Base-by-base conservation (phyloP, 2,797 vertebrate species). In the Pangasius larnaudii region DNA sequence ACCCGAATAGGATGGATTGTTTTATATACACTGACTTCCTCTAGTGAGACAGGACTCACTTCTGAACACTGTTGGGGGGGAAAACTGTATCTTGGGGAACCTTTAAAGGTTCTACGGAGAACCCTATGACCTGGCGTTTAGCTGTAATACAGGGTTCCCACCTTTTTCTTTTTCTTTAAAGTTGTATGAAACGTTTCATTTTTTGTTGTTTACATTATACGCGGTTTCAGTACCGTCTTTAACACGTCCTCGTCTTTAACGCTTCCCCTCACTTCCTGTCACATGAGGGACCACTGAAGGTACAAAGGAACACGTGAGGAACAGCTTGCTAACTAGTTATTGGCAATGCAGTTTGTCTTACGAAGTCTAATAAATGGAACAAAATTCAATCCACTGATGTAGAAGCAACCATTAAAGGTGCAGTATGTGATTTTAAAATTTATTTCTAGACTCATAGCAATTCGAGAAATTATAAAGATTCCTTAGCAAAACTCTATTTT, bases 171-270 rank as follows among this genome's bases (percentile, higher is more conserved):
- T 79, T 56, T 4, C 24, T 77, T 77, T 51, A 16, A 51, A n/a
- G 27, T 14, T n/a, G 13, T 51, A 2, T 75, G 74, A 30, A 49
- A 77, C 1, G 1, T 79, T 51, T 27, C 11, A n/a, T 13, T 75
- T 46, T 51, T 77, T 77, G 46, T 30, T 77, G 74, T 77, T 51
- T 42, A 72, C 7, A 8, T 72, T n/a, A 49, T 30, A n/a, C 18
- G 13, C 14, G 2, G 46, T 30, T 33, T 56, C 14, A 3, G 49
- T 56, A 78, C 27, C 3, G 16, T 19, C n/a, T 30, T 78, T 56
- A 78, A 78, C 77, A 24, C 53, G 51, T 80, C 77, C 77, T 80
- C 30, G 19, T 36, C 39, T 75, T 51, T 75, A 18, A 30, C 42
- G 0, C 27, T 4, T 53, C 53, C 19, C 10, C 10, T 80, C 78